phyloP scores from a whole-genome alignment of 2,113 vertebrate species.

The Rattus rattus region DNA sequence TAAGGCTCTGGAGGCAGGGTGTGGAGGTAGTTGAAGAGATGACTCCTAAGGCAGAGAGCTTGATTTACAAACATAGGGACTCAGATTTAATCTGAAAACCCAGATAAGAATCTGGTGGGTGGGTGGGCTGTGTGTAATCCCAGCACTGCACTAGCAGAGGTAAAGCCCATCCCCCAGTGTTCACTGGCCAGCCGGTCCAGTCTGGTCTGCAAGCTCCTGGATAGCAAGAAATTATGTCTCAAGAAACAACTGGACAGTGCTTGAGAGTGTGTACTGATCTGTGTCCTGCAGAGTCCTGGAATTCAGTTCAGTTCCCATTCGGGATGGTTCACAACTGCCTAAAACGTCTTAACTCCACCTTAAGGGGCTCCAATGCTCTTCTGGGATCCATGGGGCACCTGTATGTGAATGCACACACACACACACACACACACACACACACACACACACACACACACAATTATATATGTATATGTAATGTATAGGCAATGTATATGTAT shows the following conservation, averaged over 20 bases:
- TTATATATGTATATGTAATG: neutral
- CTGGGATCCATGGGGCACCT: neutral
- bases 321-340: neutral
- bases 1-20: neutral
- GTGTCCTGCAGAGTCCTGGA: neutral
- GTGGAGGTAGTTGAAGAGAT: neutral
- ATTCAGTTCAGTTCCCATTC: neutral
- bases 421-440: neutral
- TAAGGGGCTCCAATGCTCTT: neutral
- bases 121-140: neutral
- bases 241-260: neutral
- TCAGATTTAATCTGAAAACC: neutral
- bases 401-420: neutral
- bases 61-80: neutral
- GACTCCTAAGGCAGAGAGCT: neutral
- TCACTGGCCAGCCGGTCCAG: neutral
- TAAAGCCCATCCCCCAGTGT: neutral
- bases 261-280: neutral
- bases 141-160: neutral
- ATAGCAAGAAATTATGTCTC: neutral
- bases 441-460: neutral
- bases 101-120: neutral
- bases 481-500: too few species aligned
- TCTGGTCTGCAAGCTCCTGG: neutral
- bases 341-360: too few species aligned